Evolutionary conservation across 1,140 invertebrate genomes (phyloP), one percentile per base, ranked within the genome.

Genomic region (Drosophila santomea): DNA sequence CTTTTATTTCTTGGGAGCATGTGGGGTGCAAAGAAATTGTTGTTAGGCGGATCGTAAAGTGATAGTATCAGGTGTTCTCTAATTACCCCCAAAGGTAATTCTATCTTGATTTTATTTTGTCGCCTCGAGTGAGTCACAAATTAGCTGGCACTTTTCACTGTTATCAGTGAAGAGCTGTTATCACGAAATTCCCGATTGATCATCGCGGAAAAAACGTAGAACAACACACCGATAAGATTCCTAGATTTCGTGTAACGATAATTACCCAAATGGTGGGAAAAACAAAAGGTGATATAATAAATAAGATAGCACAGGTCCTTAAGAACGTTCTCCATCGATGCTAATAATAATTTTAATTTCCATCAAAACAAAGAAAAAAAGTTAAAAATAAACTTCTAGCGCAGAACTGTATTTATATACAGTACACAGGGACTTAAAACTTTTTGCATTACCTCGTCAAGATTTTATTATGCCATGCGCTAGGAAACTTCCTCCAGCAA

Each of bases 401-500:
- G 44, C 60, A 32, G 20, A 52, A 52, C 64, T 66, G 60, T 51
- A 23, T 64, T 43, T 43, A 45, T 50, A 66, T 32, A 51, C 14
- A 14, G 47, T 50, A 66, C 39, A 51, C 14, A 14, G 47, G 44
- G 60, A 68, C 61, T 66, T 67, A 67, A 67, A 68, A 68, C 64
- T 68, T 68, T 68, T 68, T 54, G 64, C 61, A 68, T 68, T 68
- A 66, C 61, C 38, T 52, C 50, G 39, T 39, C 64, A 54, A 14
- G 47, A 43, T 54, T 68, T 68, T 66, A 51, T 69, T 47, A 69
- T 48, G 25, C 44, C 32, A 69, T 55, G 48, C 25, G 62, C 64
- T 44, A 14, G 39, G 47, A 67, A 74, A 41, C 61, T 77, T 50
- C 25, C 8, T 32, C 32, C 32, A 32, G 1, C 7, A 8, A 25